Evolutionary conservation across 2,113 vertebrate genomes (phyloP).

Genomic region (Amazona vittata): DNA sequence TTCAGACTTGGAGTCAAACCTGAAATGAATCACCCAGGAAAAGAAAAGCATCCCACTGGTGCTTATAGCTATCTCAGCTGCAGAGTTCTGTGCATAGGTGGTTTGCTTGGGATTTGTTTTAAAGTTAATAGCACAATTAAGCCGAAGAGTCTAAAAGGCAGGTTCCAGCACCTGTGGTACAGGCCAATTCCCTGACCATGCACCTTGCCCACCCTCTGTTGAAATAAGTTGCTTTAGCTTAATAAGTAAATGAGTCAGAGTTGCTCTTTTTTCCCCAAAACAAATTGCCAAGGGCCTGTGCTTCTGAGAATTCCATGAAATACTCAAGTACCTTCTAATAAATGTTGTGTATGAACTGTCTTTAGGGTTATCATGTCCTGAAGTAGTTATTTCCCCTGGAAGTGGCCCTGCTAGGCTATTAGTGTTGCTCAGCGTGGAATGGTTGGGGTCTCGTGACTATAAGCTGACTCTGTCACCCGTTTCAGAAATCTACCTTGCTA

Average conservation of each 20-base stretch:
- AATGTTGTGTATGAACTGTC: background rate
- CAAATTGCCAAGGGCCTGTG: accelerated
- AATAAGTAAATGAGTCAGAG: background rate
- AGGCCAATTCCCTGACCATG: background rate
- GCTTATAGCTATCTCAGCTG: background rate
- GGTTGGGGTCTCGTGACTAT: background rate
- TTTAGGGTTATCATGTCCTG: background rate
- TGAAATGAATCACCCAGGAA: background rate
- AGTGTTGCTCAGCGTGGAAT: accelerated
- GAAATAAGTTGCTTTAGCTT: background rate
- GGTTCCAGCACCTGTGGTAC: background rate
- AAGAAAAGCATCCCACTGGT: background rate
- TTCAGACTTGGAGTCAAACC: background rate
- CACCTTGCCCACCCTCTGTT: background rate
- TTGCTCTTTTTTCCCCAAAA: background rate
- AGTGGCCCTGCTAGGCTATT: background rate
- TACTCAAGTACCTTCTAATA: background rate
- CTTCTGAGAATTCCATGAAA: background rate
- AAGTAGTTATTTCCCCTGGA: background rate
- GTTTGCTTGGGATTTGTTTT: background rate
- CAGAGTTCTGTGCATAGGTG: background rate
- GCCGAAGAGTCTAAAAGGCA: background rate
- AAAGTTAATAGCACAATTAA: background rate
- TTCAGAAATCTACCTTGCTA: background rate
- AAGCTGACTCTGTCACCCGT: background rate